Conservation (phyloP, 35 echinoderm and acorn worm genomes). For the Stichopus chloronotus region DNA sequence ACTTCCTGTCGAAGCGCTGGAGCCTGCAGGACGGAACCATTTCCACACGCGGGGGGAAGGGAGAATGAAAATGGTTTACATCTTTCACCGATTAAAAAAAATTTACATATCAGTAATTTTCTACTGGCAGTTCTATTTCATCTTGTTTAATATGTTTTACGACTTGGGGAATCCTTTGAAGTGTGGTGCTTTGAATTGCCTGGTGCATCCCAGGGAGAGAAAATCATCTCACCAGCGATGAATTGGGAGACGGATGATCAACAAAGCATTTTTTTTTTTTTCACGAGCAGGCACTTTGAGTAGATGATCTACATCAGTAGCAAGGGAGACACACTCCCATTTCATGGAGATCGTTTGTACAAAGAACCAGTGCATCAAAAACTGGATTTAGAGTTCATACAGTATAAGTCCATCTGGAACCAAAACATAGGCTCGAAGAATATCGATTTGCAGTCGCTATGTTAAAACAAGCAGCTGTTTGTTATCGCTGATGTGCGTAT, state of each 20-base stretch:
- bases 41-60: not conserved
- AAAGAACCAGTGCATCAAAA: not conserved
- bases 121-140: not conserved
- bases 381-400: not conserved
- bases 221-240: not conserved
- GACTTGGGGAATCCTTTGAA: slow-evolving; percentile 8
- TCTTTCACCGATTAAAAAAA: too few relatives aligned
- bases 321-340: not conserved
- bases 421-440: not conserved
- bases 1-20: not conserved
- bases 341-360: not conserved
- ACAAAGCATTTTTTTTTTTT: not conserved
- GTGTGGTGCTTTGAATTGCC: not conserved
- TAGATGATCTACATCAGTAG: not conserved
- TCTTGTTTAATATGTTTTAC: not conserved
- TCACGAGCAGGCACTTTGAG: not conserved
- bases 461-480: not conserved
- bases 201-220: slow-evolving; percentile 5
- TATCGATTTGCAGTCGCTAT: not conserved
- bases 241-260: not conserved
- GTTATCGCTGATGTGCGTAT: too few relatives aligned
- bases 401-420: not conserved
- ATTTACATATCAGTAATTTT: slow-evolving; percentile 10
- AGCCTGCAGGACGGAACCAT: slow-evolving; percentile 12
- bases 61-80: too few relatives aligned